Evolutionary conservation across 2,797 vertebrate genomes (phyloP), one percentile per base, ranked within the genome.

Genomic region (Cossypha heuglini): DNA sequence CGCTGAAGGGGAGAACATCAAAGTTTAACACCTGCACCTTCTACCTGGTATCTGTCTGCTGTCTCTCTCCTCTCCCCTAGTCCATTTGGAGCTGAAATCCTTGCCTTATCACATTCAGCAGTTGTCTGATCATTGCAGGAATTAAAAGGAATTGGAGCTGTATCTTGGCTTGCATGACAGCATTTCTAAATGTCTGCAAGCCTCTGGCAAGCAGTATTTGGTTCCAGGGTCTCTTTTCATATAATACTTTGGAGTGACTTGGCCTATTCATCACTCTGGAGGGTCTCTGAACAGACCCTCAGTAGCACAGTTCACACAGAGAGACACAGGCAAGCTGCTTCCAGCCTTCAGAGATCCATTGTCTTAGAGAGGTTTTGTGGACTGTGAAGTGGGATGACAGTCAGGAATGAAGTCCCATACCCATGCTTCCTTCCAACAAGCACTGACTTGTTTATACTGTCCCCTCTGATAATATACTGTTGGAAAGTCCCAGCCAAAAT

Each of bases 21-120:
- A 83, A 86, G 80, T 61, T 88, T 77, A 78, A 77, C 46, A 42
- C 62, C 68, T 64, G 82, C 31, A 54, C 29, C 45, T 88, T 64
- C 68, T 78, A 57, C 45, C 61, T 93, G 49, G 5, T 79, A 38
- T 83, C 72, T 84, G 38, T 22, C 63, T 89, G 8, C 61, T 62
- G 52, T 66, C 49, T 62, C 22, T 54, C 42, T 75, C 35, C 52
- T 42, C 54, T 71, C 29, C 45, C 10, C 51, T 52, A 14, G 42
- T 71, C 48, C 31, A 14, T 71, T 93, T 42, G 48, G 61, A 90
- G 76, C 86, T 46, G 57, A 86, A 90, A 69, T 76, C 42, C 45
- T 63, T 72, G 76, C 86, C 86, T 96, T 96, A 97, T 96, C 96
- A 11, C 67, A 71, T 74, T 61, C 69, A 76, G 66, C 89, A 91